Base-by-base conservation (phyloP, 2,113 vertebrate species). In the Cairina moschata region DNA sequence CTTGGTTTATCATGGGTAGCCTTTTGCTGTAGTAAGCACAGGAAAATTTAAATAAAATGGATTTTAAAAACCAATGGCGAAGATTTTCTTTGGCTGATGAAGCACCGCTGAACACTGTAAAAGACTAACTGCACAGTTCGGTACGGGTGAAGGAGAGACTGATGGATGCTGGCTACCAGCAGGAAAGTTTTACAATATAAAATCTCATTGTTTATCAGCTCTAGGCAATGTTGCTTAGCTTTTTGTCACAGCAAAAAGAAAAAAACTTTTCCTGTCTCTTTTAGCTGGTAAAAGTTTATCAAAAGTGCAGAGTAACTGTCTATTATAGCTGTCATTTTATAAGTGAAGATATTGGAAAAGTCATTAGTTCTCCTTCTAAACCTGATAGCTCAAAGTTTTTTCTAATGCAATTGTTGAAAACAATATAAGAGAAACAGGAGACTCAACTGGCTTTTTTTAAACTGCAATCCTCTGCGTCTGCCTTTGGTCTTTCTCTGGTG, bases 141-240 rank as follows among this genome's bases (percentile, higher is more conserved):
- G 68, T 84, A 75, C 42, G 62, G 68, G 85, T 95, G 89, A 91
- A 86, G 54, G 29, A 87, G 83, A 73, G 44, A 62, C 81, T 68
- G 78, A 87, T 78, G 68, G 52, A 67, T 81, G 80, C 84, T 78
- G 69, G 65, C 83, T 65, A 82, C 73, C 84, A 91, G 81, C 56
- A 93, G 58, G 25, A 34, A 60, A 63, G 52, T 75, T 93, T 84
- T 29, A 75, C 86, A 76, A 78, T 84, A 46, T 11, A 59, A 91
- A 87, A 82, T 86, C 44, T 92, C 38, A 52, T 79, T 88, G 80
- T 88, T 92, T 87, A 79, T 66, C 55, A 90, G 80, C 90, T 92
- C 78, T 56, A 91, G 93, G 91, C 81, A n/a, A 72, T 20, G 56
- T 56, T 77, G 26, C 71, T 81, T 68, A 38, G 40, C 48, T 92